A percentile compares a stretch with the other conserved stretches of the same genome.
Conservation (phyloP, 2,888 invertebrate genomes). For the Apoda limacodes region DNA sequence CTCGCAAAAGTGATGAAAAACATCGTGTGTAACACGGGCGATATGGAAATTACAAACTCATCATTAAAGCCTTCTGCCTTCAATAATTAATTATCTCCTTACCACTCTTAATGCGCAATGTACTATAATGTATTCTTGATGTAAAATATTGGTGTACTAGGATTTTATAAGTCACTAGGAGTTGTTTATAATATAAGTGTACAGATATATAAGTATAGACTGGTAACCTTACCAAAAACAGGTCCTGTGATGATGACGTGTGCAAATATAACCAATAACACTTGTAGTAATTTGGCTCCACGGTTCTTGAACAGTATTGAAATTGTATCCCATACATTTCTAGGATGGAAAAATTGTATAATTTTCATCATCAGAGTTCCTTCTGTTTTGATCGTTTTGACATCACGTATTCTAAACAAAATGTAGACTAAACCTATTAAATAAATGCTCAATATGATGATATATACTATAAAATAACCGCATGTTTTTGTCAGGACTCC, state of each 20-base stretch:
- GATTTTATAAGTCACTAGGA: no score
- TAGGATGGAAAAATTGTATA: conserved; percentile 42
- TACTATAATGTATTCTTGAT: no score
- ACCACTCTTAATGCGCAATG: no score
- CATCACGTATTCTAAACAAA: conserved; percentile 43
- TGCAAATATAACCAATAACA: conserved; percentile 45
- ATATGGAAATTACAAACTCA: no score
- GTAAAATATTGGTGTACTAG: no score
- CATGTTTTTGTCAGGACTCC: conserved; percentile 55
- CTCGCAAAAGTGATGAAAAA: no score
- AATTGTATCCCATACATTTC: conserved; percentile 48
- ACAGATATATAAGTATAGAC: no score
- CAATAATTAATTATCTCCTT: no score
- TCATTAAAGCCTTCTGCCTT: no score
- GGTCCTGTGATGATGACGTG: conserved; percentile 57
- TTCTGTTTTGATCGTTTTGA: conserved; percentile 31
- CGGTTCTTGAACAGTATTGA: conserved; percentile 41
- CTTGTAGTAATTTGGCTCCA: conserved; percentile 31
- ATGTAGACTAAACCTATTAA: conserved; percentile 46
- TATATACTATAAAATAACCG: conserved; percentile 57
- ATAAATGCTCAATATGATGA: conserved; percentile 37
- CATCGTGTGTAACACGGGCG: no score
- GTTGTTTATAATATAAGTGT: no score
- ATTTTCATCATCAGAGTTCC: conserved; percentile 34
- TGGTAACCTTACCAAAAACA: conserved; percentile 50